Evolutionary conservation across 1,140 invertebrate species (phyloP).

Genomic region (Zelostemma sp.): DNA sequence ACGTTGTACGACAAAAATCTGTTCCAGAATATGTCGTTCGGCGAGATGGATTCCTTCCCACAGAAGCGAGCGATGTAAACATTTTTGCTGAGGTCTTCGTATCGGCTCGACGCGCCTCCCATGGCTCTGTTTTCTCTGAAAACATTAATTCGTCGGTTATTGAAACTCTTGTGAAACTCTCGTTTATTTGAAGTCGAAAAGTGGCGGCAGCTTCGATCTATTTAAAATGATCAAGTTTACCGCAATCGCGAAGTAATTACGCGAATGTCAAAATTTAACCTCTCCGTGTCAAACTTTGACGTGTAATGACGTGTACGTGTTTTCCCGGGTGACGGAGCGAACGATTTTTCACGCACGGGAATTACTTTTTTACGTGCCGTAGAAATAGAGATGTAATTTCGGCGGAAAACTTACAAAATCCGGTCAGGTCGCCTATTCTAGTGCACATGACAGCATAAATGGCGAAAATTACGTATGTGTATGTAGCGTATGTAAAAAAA

Average conservation of each 20-base stretch:
- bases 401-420: background rate
- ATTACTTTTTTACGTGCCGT: background rate
- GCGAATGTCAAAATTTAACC: background rate
- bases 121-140: slow-evolving; percentile 68
- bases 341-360: background rate
- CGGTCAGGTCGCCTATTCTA: background rate
- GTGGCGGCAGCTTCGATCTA: background rate
- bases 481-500: too few relatives aligned
- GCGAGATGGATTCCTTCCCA: slow-evolving; percentile 82
- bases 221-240: background rate
- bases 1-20: slow-evolving; percentile 93
- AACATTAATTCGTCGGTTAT: slow-evolving; percentile 4
- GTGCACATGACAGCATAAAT: background rate
- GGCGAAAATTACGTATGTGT: too few relatives aligned
- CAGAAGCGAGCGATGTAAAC: slow-evolving; percentile 84
- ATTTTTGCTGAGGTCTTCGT: slow-evolving; percentile 86
- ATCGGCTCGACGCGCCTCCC: slow-evolving; percentile 88
- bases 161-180: too few relatives aligned
- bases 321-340: background rate
- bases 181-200: background rate
- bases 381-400: too few relatives aligned
- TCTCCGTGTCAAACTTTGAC: background rate
- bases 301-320: background rate
- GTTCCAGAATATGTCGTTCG: slow-evolving; percentile 95
- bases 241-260: too few relatives aligned